These are phyloP conservation scores for Tetramorium alpestre DNA, from an alignment of 1,140 invertebrate species.

Conservation along the genomic window DNA sequence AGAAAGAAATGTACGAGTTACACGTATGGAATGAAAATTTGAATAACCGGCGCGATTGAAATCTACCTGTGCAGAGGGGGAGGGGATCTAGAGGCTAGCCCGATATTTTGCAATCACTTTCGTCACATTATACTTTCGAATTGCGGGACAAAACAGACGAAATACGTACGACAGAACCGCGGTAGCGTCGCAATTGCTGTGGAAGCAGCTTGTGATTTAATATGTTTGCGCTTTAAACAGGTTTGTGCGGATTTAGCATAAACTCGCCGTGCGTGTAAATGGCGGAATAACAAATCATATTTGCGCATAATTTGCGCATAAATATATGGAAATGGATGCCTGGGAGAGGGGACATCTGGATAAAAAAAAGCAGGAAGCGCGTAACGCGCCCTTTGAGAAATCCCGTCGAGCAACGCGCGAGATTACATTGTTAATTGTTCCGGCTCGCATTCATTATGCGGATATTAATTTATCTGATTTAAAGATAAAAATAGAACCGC, in stretches of 20 bases:
- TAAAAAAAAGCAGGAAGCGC: background rate
- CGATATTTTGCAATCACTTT: conserved; percentile 44
- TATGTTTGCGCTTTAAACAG: conserved; percentile 68
- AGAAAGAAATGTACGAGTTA: background rate
- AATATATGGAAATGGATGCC: conserved; percentile 54
- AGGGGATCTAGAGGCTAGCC: background rate
- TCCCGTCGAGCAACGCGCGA: background rate
- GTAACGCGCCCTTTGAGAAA: conserved; percentile 1
- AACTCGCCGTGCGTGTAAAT: conserved; percentile 1
- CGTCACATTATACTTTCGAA: conserved; percentile 27
- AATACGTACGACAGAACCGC: background rate
- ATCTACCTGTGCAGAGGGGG: background rate
- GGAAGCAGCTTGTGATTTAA: conserved; percentile 59
- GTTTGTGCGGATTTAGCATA: conserved; percentile 45
- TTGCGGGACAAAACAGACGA: conserved; percentile 3
- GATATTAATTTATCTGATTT: conserved; percentile 18
- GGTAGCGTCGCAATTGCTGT: background rate
- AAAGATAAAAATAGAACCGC: background rate
- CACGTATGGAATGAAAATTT: background rate
- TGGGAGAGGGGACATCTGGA: background rate
- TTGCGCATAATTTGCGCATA: background rate
- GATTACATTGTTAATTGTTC: conserved; percentile 1
- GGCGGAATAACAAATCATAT: conserved; percentile 32
- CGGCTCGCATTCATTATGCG: background rate
- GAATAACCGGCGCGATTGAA: background rate